phyloP scores from a whole-genome alignment of 2,888 invertebrate genomes.

The Erebia palarica region DNA sequence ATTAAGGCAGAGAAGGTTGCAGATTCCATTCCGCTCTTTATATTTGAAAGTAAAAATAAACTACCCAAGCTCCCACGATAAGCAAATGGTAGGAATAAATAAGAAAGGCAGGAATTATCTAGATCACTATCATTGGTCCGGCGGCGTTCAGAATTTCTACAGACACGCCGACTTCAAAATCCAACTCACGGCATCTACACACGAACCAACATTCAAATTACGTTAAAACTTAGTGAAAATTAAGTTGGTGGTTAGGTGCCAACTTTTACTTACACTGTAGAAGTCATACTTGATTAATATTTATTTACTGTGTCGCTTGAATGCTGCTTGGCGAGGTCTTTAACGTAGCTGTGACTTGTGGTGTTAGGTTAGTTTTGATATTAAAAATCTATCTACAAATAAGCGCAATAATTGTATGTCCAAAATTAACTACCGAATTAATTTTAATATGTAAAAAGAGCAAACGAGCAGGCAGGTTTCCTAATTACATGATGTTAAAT shows the following conservation, averaged over 20 bases:
- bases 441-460: too few species aligned
- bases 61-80: constrained; percentile 37
- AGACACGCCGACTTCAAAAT: not conserved
- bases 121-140: constrained; percentile 34
- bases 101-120: constrained; percentile 35
- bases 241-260: not conserved
- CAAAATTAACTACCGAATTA: too few species aligned
- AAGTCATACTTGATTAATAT: not conserved
- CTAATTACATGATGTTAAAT: too few species aligned
- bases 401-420: too few species aligned
- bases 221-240: not conserved
- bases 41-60: constrained; percentile 42
- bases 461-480: too few species aligned
- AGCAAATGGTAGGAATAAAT: constrained; percentile 40
- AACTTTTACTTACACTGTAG: not conserved
- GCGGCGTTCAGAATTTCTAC: not conserved
- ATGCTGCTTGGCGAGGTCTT: too few species aligned
- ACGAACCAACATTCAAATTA: not conserved
- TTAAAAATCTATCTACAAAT: too few species aligned
- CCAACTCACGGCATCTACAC: not conserved
- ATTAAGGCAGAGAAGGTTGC: constrained; percentile 40
- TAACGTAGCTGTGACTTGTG: too few species aligned
- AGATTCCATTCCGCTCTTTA: constrained; percentile 36
- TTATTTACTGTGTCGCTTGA: too few species aligned
- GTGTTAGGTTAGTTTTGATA: too few species aligned